Base-by-base conservation (phyloP, 2,888 invertebrate species). In the Archips xylosteana region DNA sequence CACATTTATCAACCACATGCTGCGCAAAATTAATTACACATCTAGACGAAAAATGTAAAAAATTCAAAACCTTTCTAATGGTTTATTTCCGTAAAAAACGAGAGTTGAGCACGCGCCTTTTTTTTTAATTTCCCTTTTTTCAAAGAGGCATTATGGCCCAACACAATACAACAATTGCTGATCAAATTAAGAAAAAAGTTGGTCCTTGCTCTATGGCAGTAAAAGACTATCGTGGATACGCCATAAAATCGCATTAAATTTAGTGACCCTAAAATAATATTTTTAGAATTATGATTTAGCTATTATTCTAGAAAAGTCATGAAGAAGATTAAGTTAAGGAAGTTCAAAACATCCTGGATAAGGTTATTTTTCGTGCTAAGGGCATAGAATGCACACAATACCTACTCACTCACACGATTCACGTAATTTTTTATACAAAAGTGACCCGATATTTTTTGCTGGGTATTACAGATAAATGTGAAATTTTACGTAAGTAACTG, bases 61-160 rank as follows among this genome's bases (percentile, higher is more conserved):
- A 85, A 80, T 54, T 54, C 54, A 89, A 89, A 88, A 83, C 76
- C 75, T 76, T 78, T 71, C 75, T 78, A 87, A 88, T 84, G 83
- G 85, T 87, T 85, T 81, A 85, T 83, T 89, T 88, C 87, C 88
- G 84, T 90, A 91, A 91, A 90, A 92, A 92, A 90, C 84, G 89
- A 90, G 88, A 91, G 90, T 90, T 79, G 75, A 77, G 92, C 94
- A 92, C 94, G 94, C 89, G 94, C 90, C 87, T 81, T 89, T 91
- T 87, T 85, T 91, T 85, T 81, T 80, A 78, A 81, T 80, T 83
- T 83, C 82, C 82, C 82, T 81, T 82, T 79, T 70, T 70, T 49
- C 3, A 68, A 74, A 77, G 86, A 78, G 82, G 81, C 83, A 84
- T 87, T 87, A 87, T 86, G 84, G 85, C 79, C 87, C 83, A 82